Evolutionary conservation across 1,140 invertebrate genomes (phyloP).

Genomic region (Babylonia areolata): DNA sequence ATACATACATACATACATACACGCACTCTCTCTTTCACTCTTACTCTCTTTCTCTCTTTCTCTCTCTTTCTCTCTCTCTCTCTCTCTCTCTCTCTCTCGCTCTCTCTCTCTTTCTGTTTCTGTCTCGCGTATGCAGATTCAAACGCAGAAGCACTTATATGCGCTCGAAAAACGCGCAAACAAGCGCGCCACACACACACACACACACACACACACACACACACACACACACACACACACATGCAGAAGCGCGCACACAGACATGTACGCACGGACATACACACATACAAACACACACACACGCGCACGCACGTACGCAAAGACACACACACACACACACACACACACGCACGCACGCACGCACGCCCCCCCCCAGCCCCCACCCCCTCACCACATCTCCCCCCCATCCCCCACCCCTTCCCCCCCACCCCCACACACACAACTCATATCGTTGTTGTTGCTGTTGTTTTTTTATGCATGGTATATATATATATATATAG

Average conservation of each 20-base stretch:
- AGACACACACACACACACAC: no score
- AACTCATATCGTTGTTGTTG: no score
- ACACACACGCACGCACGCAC: no score
- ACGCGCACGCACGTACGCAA: no score
- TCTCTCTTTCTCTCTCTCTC: constrained; percentile 1
- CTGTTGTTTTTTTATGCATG: no score
- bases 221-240: background rate
- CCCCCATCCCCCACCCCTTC: no score
- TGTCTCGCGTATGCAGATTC: background rate
- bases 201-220: background rate
- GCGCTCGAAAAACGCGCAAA: background rate
- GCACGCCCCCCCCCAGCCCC: no score
- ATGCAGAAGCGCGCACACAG: background rate
- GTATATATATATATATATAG: no score
- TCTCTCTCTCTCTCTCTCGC: background rate
- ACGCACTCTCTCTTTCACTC: background rate
- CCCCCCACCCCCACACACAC: no score
- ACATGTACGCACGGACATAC: no score
- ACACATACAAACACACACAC: no score
- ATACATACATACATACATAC: background rate
- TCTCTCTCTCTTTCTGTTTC: background rate
- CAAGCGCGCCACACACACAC: background rate
- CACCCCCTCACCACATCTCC: no score
- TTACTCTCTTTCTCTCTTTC: background rate
- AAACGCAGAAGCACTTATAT: background rate